phyloP scores from a whole-genome alignment of 2,888 invertebrate genomes.

The Drosophila eohydei region DNA sequence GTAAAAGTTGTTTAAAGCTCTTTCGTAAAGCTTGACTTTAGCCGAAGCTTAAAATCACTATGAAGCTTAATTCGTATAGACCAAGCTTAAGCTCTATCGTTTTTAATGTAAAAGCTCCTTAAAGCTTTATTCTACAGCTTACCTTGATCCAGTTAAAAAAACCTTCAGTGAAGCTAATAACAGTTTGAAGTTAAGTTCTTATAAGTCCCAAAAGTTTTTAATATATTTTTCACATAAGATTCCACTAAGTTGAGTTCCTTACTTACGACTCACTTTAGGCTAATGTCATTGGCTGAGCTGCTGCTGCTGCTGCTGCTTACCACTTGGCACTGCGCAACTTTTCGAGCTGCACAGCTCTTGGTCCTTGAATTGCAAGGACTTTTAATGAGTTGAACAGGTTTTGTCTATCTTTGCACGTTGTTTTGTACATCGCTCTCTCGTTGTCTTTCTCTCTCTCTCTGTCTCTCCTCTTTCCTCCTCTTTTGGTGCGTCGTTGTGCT shows the following conservation, averaged over 20 bases:
- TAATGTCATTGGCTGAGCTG: conserved; percentile 22
- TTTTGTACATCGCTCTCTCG: conserved; percentile 8
- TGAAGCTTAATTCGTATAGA: too few species aligned
- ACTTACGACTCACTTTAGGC: not conserved
- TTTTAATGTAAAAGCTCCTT: too few species aligned
- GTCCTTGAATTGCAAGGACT: conserved; percentile 49
- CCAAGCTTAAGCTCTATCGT: too few species aligned
- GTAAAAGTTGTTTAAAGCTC: too few species aligned
- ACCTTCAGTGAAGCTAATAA: too few species aligned
- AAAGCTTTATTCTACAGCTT: too few species aligned
- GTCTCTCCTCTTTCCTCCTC: not conserved
- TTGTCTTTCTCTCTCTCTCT: not conserved
- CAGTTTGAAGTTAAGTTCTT: too few species aligned
- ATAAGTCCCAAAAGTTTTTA: not conserved
- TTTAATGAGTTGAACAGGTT: conserved; percentile 68
- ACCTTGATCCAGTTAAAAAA: too few species aligned
- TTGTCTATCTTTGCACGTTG: conserved; percentile 43
- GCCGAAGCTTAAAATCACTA: too few species aligned
- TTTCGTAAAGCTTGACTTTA: too few species aligned
- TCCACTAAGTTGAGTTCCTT: not conserved
- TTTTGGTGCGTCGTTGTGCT: conserved; percentile 22
- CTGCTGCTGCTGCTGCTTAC: conserved; percentile 1
- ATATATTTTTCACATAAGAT: not conserved
- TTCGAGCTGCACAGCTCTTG: conserved; percentile 34
- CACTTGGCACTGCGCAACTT: conserved; percentile 33